Percentiles rank a stretch among this genome's conserved stretches.
Conservation (phyloP, 2,797 vertebrate species). For the Sebastes ruberrimus region DNA sequence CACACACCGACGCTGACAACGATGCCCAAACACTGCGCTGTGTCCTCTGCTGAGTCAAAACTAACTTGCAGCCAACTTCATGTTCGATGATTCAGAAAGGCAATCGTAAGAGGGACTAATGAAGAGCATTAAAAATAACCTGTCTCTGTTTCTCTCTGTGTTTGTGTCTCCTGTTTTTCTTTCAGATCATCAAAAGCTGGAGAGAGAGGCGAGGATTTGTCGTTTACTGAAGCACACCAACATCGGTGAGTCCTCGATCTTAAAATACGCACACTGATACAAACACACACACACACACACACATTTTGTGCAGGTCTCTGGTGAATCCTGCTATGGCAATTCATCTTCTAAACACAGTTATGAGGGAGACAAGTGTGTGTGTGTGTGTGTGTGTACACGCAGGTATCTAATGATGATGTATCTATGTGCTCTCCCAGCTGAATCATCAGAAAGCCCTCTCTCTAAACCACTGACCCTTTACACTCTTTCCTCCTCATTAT, state of each 20-base stretch:
- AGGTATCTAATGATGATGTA: conserved; percentile 68
- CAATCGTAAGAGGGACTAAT: conserved; percentile 30
- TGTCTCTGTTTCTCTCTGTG: conserved; percentile 27
- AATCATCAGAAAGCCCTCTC: conserved; percentile 58
- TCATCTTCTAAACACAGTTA: conserved; percentile 65
- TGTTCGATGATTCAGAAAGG: conserved; percentile 39
- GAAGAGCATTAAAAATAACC: conserved; percentile 47
- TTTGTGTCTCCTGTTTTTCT: conserved; percentile 48
- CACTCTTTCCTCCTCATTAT: conserved; percentile 43
- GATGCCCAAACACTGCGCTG: conserved; percentile 8
- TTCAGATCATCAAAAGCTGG: conserved; percentile 97
- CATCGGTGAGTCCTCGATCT: conserved; percentile 85
- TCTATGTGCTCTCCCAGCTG: conserved; percentile 50
- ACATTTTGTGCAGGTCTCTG: conserved; percentile 36
- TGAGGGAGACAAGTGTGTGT: conserved; percentile 9
- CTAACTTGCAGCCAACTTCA: conserved; percentile 41
- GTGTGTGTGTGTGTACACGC: conserved; percentile 1
- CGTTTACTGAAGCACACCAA: conserved; percentile 96
- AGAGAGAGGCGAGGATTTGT: conserved; percentile 96
- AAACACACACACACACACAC: not conserved
- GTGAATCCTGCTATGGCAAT: conserved; percentile 52
- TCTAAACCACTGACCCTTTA: conserved; percentile 45
- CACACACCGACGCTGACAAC: conserved; percentile 27
- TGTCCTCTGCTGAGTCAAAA: conserved; percentile 41
- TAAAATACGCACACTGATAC: conserved; percentile 5